Percentiles rank a stretch among this genome's conserved stretches.
Conservation (phyloP, 1,140 invertebrate genomes). For the Coenobita brevimanus region DNA sequence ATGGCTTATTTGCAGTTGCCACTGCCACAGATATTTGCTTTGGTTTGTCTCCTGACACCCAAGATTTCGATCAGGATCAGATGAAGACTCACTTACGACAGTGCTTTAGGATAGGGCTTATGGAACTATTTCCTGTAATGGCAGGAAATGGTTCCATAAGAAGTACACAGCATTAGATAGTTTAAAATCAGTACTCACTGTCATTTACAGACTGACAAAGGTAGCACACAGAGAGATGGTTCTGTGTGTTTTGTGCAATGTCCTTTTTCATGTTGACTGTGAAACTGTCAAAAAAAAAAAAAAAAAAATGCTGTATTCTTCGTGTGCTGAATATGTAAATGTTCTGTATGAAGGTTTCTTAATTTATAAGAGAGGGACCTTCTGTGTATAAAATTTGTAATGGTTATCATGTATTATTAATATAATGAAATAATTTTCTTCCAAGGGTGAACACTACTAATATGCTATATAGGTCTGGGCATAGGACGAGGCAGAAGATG, state of each 20-base stretch:
- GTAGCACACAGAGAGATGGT: neutral
- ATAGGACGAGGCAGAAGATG: too few species aligned
- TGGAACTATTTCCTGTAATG: neutral
- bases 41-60: neutral
- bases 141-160: neutral
- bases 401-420: too few species aligned
- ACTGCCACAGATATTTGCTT: neutral
- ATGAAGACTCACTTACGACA: slow-evolving; percentile 6
- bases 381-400: too few species aligned
- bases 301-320: neutral
- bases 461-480: too few species aligned
- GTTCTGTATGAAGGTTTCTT: too few species aligned
- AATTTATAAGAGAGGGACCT: too few species aligned
- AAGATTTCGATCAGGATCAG: neutral
- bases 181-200: neutral
- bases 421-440: too few species aligned
- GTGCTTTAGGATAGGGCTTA: neutral
- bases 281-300: neutral
- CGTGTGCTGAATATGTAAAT: too few species aligned
- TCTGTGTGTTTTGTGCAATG: neutral
- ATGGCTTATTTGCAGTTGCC: slow-evolving; percentile 4
- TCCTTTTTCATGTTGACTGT: neutral
- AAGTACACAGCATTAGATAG: neutral
- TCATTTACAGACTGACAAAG: neutral
- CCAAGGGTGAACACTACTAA: too few species aligned